phyloP scores from a whole-genome alignment of 2,888 invertebrate species.

The Eilema depressum region DNA sequence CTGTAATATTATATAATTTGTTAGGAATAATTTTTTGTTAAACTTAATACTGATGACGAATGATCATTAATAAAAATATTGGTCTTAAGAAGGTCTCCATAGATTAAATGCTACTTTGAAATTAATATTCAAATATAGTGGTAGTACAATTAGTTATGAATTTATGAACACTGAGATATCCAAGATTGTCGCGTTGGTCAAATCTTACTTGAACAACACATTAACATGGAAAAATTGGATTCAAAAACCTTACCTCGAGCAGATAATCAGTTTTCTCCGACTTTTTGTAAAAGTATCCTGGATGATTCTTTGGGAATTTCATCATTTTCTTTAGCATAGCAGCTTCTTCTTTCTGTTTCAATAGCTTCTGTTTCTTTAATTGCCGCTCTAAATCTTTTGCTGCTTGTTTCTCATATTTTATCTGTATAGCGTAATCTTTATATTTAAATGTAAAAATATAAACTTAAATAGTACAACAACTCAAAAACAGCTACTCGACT shows the following conservation, averaged over 20 bases:
- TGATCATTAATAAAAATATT: not conserved
- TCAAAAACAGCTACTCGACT: too few relatives aligned
- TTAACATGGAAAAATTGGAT: not conserved
- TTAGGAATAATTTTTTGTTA: not conserved
- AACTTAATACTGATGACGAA: not conserved
- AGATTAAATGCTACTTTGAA: too few relatives aligned
- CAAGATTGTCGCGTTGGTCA: not conserved
- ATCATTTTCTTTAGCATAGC: constrained; percentile 66
- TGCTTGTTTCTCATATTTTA: constrained; percentile 60
- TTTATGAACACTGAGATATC: too few relatives aligned
- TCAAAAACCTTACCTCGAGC: constrained; percentile 49
- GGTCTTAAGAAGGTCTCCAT: not conserved
- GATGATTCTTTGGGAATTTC: constrained; percentile 74
- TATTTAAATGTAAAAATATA: not conserved
- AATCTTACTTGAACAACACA: not conserved
- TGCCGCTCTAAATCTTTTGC: constrained; percentile 57
- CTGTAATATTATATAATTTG: constrained; percentile 47
- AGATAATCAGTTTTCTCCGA: constrained; percentile 63
- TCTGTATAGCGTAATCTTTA: constrained; percentile 42
- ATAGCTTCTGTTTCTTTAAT: constrained; percentile 58
- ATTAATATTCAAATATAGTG: not conserved
- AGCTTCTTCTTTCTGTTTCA: constrained; percentile 61
- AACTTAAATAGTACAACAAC: too few relatives aligned
- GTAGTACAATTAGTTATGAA: not conserved
- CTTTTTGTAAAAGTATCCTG: constrained; percentile 70